Conservation (phyloP, 92 coral and sea anemone genomes). For the Meandrina meandrites region DNA sequence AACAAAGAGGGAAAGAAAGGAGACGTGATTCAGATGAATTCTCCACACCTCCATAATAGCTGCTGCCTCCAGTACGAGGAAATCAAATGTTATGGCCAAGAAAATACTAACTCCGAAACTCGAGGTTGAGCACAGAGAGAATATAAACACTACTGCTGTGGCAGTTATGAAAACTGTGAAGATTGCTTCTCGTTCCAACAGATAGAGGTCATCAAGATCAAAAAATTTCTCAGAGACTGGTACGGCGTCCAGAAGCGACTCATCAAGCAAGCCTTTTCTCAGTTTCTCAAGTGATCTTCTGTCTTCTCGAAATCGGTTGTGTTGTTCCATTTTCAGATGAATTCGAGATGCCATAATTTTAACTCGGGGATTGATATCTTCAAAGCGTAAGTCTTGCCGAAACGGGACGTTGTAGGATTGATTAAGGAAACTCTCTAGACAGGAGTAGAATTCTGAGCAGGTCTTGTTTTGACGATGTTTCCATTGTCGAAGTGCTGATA, state of each 20-base stretch:
- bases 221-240: slow-evolving; percentile 12
- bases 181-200: slow-evolving; percentile 6
- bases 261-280: not conserved
- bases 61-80: slow-evolving; percentile 14
- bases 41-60: slow-evolving; percentile 4
- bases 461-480: not conserved
- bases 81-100: slow-evolving; percentile 9
- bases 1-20: slow-evolving; percentile 17
- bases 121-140: not conserved
- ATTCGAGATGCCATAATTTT: slow-evolving; percentile 35
- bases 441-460: slow-evolving; percentile 35
- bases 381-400: slow-evolving; percentile 26
- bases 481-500: slow-evolving; percentile 45
- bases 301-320: slow-evolving; percentile 5
- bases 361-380: not conserved
- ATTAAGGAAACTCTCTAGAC: slow-evolving; percentile 35
- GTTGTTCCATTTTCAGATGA: slow-evolving; percentile 19
- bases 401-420: not conserved
- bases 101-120: not conserved
- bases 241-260: not conserved
- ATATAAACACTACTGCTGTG: not conserved
- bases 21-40: slow-evolving; percentile 21
- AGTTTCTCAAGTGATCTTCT: not conserved
- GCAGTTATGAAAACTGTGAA: not conserved
- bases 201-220: slow-evolving; percentile 17